Evolutionary conservation across 1,140 invertebrate species (phyloP), one percentile per base, ranked within the genome.

Genomic region (Aporrectodea caliginosa): DNA sequence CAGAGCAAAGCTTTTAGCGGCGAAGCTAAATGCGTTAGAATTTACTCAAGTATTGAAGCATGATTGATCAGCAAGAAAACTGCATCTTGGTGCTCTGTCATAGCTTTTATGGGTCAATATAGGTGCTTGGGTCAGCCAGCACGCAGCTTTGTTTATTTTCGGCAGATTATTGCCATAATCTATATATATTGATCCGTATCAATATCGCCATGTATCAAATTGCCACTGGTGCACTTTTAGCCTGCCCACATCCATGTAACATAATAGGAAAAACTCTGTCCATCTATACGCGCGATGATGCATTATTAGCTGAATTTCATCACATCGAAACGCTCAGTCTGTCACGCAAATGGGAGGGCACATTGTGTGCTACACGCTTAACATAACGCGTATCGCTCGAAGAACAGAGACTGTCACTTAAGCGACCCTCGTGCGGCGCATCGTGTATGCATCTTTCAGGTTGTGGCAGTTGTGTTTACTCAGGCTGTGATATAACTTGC

Each of bases 31-130:
- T 58, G n/a, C n/a, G n/a, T n/a, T n/a, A n/a, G n/a, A n/a, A n/a
- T n/a, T n/a, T n/a, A 58, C 43, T 58, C 43, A 22, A 58, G 43
- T 58, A 22, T 22, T 58, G 22, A 58, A 58, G 43, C 43, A 12
- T 58, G 43, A 58, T 58, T 58, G 43, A 58, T 58, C 43, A 58
- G 22, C 43, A 58, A 22, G 43, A 22, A 58, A 58, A 58, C 6
- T 58, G 43, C 22, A 58, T 58, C 6, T 58, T 58, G 43, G 22
- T 12, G 43, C 43, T 58, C 43, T 6, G 6, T 22, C 43, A 22
- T 58, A 58, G 43, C 43, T 58, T 58, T 58, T 58, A 58, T 58
- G 43, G 43, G 43, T 58, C 43, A 58, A 58, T 58, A 58, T 58
- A 6, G 22, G 43, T 58, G 43, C 43, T 58, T 58, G 6, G 43